Evolutionary conservation across 2,797 vertebrate species (phyloP).

Genomic region (Pipistrellus pygmaeus): DNA sequence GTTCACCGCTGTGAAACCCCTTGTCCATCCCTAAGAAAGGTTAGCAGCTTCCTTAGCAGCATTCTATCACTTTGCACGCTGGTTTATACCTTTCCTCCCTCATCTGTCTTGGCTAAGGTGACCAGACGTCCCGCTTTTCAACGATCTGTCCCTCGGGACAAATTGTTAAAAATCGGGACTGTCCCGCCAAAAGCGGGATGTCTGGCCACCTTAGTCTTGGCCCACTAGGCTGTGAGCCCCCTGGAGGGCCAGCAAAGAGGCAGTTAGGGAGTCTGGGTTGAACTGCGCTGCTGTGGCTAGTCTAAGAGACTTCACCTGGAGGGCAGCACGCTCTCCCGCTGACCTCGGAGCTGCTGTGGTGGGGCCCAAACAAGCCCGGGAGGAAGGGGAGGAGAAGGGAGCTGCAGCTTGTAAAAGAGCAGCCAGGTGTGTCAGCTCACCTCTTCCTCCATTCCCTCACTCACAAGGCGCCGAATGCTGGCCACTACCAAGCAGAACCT

Average conservation of each 20-base stretch:
- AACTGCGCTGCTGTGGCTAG: not conserved
- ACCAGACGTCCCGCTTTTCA: too few species aligned
- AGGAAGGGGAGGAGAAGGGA: not conserved
- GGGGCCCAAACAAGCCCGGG: not conserved
- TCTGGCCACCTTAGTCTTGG: not conserved
- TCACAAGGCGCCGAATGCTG: not conserved
- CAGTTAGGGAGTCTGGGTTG: not conserved
- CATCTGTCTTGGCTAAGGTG: not conserved
- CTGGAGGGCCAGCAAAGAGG: not conserved
- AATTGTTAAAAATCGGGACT: too few species aligned
- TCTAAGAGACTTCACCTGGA: not conserved
- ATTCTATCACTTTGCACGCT: not conserved
- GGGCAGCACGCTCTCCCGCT: not conserved
- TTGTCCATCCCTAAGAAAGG: not conserved
- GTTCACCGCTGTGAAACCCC: not conserved
- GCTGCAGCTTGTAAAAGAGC: not conserved
- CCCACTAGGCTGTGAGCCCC: not conserved
- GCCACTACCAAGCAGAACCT: not conserved
- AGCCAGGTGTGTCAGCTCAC: not conserved
- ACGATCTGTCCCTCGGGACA: too few species aligned
- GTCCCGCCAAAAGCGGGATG: too few species aligned
- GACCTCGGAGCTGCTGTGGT: not conserved
- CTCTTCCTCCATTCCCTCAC: not conserved
- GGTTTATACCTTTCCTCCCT: not conserved
- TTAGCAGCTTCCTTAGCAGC: not conserved